A percentile compares a stretch with the other conserved stretches of the same genome.
phyloP scores from a whole-genome alignment of 2,113 vertebrate species.

The Meriones unguiculatus region DNA sequence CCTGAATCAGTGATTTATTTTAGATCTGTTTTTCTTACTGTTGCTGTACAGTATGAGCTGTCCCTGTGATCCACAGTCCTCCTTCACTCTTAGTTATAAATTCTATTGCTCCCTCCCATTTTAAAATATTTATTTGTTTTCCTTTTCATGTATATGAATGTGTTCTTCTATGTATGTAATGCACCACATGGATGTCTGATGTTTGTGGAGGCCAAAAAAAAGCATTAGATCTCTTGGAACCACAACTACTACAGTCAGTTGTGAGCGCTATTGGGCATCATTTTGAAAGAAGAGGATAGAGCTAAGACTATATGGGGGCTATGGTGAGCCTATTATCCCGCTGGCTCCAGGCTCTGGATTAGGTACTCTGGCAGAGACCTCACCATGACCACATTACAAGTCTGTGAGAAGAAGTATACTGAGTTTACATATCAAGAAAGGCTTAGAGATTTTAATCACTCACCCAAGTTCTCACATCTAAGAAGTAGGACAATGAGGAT shows the following conservation, averaged over 20 bases:
- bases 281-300: neutral
- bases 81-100: fast-evolving
- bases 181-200: neutral
- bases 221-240: neutral
- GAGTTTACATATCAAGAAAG: neutral
- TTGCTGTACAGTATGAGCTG: neutral
- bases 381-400: neutral
- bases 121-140: neutral
- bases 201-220: neutral
- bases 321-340: neutral
- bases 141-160: neutral
- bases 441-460: neutral
- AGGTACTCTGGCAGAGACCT: neutral
- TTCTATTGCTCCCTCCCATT: neutral
- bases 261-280: neutral
- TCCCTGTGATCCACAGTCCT: fast-evolving
- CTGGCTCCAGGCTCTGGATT: neutral
- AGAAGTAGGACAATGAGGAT: neutral
- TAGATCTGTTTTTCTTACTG: neutral
- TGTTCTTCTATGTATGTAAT: neutral
- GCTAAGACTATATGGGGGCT: neutral
- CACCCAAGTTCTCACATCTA: neutral
- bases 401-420: neutral
- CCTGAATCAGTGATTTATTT: neutral
- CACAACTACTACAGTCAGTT: neutral